Evolutionary conservation across 2,888 invertebrate species (phyloP).

Genomic region (Clitarchus hookeri): DNA sequence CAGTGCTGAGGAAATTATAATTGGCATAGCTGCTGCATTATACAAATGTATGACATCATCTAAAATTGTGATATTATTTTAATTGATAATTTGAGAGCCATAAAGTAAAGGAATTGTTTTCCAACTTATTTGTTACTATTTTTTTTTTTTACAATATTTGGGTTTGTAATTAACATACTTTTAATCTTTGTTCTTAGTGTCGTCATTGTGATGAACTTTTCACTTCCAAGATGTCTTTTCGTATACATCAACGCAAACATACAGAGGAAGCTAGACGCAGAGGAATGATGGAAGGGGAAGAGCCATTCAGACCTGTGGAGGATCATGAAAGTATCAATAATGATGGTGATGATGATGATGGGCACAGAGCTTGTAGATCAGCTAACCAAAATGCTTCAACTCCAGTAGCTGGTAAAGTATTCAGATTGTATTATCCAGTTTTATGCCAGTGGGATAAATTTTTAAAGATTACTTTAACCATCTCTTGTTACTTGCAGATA

Average conservation of each 20-base stretch:
- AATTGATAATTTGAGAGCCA: background rate
- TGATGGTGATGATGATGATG: background rate
- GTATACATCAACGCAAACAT: constrained; percentile 47
- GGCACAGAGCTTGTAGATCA: background rate
- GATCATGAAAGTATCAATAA: background rate
- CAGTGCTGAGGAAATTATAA: too few relatives aligned
- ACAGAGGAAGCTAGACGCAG: constrained; percentile 45
- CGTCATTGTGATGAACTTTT: constrained; percentile 48
- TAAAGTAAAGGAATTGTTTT: background rate
- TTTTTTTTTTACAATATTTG: background rate
- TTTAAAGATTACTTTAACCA: background rate
- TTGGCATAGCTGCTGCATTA: too few relatives aligned
- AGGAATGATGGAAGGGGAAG: constrained; percentile 45
- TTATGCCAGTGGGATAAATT: background rate
- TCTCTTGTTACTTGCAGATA: background rate
- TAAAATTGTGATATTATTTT: too few relatives aligned
- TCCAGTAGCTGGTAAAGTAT: background rate
- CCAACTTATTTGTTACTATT: background rate
- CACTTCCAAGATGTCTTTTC: constrained; percentile 48
- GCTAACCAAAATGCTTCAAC: background rate
- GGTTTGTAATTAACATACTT: background rate
- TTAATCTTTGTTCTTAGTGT: constrained; percentile 43
- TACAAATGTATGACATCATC: too few relatives aligned
- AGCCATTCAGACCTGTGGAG: constrained; percentile 29
- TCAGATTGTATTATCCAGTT: background rate